phyloP scores from a whole-genome alignment of 2,113 vertebrate genomes.

The Periophthalmus modestus region DNA sequence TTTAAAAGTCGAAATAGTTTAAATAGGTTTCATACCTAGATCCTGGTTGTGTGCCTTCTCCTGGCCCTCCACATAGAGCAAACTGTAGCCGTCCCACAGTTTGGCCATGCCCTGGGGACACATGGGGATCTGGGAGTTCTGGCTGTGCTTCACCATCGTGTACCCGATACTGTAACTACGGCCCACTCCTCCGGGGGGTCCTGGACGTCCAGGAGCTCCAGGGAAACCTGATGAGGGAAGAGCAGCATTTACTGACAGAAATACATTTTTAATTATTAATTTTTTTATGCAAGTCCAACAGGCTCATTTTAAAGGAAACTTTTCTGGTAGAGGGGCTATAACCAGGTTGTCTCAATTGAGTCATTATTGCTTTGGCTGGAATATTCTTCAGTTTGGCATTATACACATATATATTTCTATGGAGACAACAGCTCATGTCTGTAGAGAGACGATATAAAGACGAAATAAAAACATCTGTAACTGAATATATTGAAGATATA shows the following conservation, averaged over 20 bases:
- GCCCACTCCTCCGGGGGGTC: slow-evolving; percentile 77
- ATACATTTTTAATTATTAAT: too few relatives aligned
- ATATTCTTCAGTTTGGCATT: too few relatives aligned
- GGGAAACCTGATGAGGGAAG: slow-evolving; percentile 53
- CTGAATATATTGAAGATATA: too few relatives aligned
- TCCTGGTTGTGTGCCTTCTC: slow-evolving; percentile 98
- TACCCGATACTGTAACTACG: slow-evolving; percentile 81
- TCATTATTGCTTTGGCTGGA: too few relatives aligned
- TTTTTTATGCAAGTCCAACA: background rate
- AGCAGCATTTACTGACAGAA: background rate
- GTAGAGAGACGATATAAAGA: too few relatives aligned
- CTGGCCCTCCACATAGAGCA: slow-evolving; percentile 94
- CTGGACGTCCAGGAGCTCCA: slow-evolving; percentile 60
- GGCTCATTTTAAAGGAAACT: background rate
- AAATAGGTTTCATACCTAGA: slow-evolving; percentile 81
- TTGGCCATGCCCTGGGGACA: slow-evolving; percentile 89
- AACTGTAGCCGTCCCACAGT: slow-evolving; percentile 94
- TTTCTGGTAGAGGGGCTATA: too few relatives aligned
- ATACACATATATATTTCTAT: too few relatives aligned
- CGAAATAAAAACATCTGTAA: too few relatives aligned
- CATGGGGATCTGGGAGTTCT: slow-evolving; percentile 84
- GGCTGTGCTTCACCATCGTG: slow-evolving; percentile 93
- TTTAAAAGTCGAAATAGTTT: too few relatives aligned
- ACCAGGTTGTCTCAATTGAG: too few relatives aligned
- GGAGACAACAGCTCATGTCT: too few relatives aligned